Evolutionary conservation across 2,113 vertebrate species (phyloP).

Genomic region (Hemibagrus wyckioides): DNA sequence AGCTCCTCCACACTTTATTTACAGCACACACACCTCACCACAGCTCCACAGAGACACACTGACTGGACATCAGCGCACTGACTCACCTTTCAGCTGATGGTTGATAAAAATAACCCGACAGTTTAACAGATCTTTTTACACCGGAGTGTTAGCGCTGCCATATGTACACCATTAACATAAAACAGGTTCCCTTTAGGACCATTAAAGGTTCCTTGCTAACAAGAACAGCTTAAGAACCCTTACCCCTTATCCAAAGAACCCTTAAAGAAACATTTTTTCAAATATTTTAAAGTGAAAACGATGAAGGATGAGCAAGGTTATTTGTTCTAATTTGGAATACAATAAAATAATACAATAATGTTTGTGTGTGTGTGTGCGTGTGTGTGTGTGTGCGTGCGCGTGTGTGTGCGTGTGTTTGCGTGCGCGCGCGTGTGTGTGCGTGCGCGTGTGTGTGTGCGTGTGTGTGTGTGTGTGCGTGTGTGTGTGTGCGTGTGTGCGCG

Average conservation of each 20-base stretch:
- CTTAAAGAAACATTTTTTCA: neutral
- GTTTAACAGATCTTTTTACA: neutral
- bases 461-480: no score
- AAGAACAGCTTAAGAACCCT: neutral
- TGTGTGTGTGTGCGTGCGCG: no score
- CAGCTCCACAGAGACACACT: neutral
- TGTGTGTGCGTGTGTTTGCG: no score
- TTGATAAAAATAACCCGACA: no score
- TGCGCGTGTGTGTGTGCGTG: no score
- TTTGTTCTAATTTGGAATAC: neutral
- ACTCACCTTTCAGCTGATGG: no score
- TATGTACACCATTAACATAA: neutral
- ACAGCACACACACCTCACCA: neutral
- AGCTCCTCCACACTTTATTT: neutral
- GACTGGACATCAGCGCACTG: neutral
- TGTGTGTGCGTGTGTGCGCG: no score
- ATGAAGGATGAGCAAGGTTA: neutral
- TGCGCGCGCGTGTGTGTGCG: no score
- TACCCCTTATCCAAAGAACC: neutral
- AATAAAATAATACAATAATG: neutral
- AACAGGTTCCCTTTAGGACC: neutral
- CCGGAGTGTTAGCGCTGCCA: neutral
- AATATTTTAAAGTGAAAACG: neutral
- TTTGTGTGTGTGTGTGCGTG: neutral
- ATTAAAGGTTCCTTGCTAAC: neutral